Evolutionary conservation across 2,888 invertebrate genomes (phyloP), one percentile per base, ranked within the genome.

Genomic region (Euzophera pinguis): DNA sequence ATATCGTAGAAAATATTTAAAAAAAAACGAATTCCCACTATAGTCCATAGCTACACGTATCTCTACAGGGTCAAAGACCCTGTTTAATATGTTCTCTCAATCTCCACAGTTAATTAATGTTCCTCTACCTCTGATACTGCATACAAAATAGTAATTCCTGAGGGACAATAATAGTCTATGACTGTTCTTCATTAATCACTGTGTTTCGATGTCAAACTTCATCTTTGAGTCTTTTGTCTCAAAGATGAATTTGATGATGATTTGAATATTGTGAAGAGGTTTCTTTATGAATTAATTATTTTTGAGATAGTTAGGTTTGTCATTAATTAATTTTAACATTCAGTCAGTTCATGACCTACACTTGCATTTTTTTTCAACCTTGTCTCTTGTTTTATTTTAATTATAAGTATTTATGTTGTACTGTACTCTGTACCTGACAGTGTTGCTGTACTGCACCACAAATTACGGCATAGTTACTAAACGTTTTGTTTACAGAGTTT

Each of bases 31-130:
- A 71, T 73, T 79, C 75, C 59, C 65, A 67, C 66, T 76, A 81
- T 85, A 66, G 70, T 69, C 66, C 76, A 81, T 85, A 67, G 70
- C 70, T 72, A 57, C 80, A 76, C 82, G 82, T n/a, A n/a, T 67
- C 58, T 70, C 64, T 53, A 22, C 43, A 60, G 64, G 85, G 81
- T 84, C 84, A 78, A 74, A 78, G 82, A 77, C 74, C 85, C 75
- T 78, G 61, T 75, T 85, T 80, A 80, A 73, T 81, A 80, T 82
- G 81, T 76, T 71, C 62, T 68, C 64, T 61, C 69, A 70, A 71
- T 75, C 67, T 67, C 71, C 65, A 67, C 64, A 69, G 74, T 73
- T 81, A 87, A 86, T 86, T 85, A 87, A 83, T 80, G 74, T 67
- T 69, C 66, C 69, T 68, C 57, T 51, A 58, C 63, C 67, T 62